A percentile compares a stretch with the other conserved stretches of the same genome.
Conservation (phyloP, 2,113 vertebrate genomes). For the Sclerurus mexicanus region DNA sequence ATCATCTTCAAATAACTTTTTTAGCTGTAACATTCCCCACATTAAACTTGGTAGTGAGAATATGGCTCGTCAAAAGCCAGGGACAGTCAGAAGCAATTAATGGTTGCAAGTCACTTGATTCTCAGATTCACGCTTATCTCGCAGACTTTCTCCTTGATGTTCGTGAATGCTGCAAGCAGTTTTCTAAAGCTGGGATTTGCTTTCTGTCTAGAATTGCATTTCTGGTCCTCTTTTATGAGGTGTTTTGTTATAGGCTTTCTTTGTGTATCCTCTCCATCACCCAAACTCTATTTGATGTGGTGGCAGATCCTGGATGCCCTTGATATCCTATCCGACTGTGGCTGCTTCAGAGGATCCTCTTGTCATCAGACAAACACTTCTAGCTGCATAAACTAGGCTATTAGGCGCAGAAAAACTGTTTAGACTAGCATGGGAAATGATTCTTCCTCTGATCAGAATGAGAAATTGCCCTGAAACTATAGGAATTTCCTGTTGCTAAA, state of each 20-base stretch:
- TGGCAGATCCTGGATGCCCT: not conserved
- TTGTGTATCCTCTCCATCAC: not conserved
- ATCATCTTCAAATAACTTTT: not conserved
- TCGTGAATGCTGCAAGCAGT: not conserved
- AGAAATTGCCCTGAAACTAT: slow-evolving; percentile 5
- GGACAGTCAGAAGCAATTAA: not conserved
- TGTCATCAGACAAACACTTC: slow-evolving; percentile 1
- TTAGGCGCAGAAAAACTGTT: not conserved
- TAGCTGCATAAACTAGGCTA: not conserved
- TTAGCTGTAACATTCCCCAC: not conserved
- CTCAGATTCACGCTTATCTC: not conserved
- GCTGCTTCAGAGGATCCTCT: slow-evolving; percentile 23
- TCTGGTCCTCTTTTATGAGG: slow-evolving; percentile 34
- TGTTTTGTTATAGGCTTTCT: slow-evolving; percentile 26
- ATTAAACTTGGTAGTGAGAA: not conserved
- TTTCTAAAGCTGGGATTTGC: not conserved
- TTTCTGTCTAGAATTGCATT: not conserved
- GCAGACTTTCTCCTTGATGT: not conserved
- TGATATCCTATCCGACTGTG: not conserved
- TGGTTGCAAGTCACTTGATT: not conserved
- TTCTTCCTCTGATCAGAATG: not conserved
- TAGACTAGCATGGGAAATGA: not conserved
- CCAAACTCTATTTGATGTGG: slow-evolving; percentile 8
- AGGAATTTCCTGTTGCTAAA: not conserved
- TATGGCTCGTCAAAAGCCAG: not conserved